Evolutionary conservation across 2,888 invertebrate genomes (phyloP), one percentile per base, ranked within the genome.

Genomic region (Muschampia plurimacula): DNA sequence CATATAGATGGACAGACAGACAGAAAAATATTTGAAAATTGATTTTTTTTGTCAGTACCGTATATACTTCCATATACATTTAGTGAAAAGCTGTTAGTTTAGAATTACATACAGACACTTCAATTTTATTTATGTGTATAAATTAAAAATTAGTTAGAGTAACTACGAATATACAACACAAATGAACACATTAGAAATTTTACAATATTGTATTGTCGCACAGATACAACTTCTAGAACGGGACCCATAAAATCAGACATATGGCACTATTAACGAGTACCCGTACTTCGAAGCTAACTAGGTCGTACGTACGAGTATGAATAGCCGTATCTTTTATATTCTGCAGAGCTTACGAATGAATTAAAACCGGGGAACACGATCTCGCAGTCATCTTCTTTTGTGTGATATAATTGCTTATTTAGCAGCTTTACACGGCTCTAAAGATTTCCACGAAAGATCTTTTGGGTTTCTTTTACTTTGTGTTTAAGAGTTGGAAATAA

Each of bases 301-400:
- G 87, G 86, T 85, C 86, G 81, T 59, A 67, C 67, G 73, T 80
- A 85, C 85, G 84, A 84, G 74, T 80, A 85, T 86, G 85, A 84
- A 86, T 85, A 80, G 81, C 72, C 81, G 72, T 75, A 80, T 83
- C 87, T 49, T 60, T 86, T 86, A 84, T 87, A 87, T 86, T 86
- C 83, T 68, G 75, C 80, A 83, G 80, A 80, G 82, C 83, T 82
- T 80, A 77, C 75, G 81, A 81, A 83, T 85, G 84, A 86, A 89
- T 87, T 88, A 86, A 86, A 86, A 82, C 81, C 77, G 74, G 73
- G 80, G 78, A 80, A 82, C 80, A 82, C 84, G 83, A 83, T 79
- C 74, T 74, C 75, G 74, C 77, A 76, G 74, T 74, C 76, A 68
- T 75, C 65, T 41, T 41, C 67, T 74, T 75, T 74, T 75, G 78